Percentiles rank a stretch among this genome's conserved stretches.
phyloP scores from a whole-genome alignment of 2,888 invertebrate genomes.

The Plebejus anna region DNA sequence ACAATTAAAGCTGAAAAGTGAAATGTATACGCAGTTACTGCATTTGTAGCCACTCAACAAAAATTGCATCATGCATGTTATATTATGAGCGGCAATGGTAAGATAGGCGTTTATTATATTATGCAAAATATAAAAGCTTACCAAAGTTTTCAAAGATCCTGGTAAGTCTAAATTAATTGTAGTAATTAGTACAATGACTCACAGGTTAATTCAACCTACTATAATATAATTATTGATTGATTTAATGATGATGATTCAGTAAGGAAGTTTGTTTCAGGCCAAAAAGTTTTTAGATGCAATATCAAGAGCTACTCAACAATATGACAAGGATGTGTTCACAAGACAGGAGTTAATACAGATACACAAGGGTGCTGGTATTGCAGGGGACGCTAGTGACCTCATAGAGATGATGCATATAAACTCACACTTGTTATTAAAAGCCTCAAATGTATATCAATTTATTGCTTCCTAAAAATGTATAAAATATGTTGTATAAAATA shows the following conservation, averaged over 20 bases:
- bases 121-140: too few species aligned
- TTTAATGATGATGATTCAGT: too few species aligned
- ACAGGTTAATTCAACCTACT: too few species aligned
- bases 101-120: too few species aligned
- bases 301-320: conserved; percentile 82
- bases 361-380: conserved; percentile 82
- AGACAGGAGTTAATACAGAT: conserved; percentile 87
- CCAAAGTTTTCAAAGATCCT: not conserved
- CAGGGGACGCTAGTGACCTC: conserved; percentile 83
- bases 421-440: conserved; percentile 91
- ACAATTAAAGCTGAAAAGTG: not conserved
- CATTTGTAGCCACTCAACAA: too few species aligned
- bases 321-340: conserved; percentile 86
- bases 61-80: too few species aligned
- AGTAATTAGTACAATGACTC: too few species aligned
- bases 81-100: too few species aligned
- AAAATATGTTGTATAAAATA: not conserved
- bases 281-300: conserved; percentile 86
- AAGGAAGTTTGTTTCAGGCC: conserved; percentile 68
- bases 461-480: conserved; percentile 51
- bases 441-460: conserved; percentile 84
- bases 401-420: conserved; percentile 90
- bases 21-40: not conserved
- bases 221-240: too few species aligned
- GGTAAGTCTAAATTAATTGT: not conserved